Conservation (phyloP, 1,140 invertebrate species). For the Drosophila takahashii region DNA sequence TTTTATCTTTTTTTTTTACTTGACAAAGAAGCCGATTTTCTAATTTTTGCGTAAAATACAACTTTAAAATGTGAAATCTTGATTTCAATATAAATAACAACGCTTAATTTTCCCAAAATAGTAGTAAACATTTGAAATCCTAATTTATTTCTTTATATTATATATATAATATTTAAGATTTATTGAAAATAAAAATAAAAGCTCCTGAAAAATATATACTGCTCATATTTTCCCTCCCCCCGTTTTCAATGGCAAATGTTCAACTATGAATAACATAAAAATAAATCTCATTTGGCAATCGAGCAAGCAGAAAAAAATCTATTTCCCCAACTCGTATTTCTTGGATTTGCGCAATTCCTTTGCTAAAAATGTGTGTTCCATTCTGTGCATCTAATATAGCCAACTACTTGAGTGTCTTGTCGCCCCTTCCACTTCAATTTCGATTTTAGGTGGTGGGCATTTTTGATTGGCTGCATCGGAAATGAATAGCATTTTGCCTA, state of each 20-base stretch:
- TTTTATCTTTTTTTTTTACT: no score
- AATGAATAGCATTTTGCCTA: constrained; percentile 32
- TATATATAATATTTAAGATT: background rate
- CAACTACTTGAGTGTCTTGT: constrained; percentile 12
- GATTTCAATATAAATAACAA: no score
- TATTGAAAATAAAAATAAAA: background rate
- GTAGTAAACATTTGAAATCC: no score
- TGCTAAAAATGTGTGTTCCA: constrained; percentile 34
- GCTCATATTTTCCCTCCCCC: background rate
- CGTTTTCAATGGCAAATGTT: constrained; percentile 2
- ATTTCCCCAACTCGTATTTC: constrained; percentile 36
- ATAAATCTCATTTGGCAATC: constrained; percentile 60
- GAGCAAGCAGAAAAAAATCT: constrained; percentile 31
- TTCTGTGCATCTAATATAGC: constrained; percentile 19
- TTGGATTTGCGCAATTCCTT: constrained; percentile 46
- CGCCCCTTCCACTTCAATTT: constrained; percentile 15
- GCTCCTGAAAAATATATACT: background rate
- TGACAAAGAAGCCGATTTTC: no score
- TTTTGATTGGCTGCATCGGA: constrained; percentile 32
- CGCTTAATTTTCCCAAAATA: no score
- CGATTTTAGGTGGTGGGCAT: constrained; percentile 10
- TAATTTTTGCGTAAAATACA: no score
- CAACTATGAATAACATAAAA: constrained; percentile 28
- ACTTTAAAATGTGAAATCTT: no score
- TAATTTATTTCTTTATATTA: no score